Base-by-base conservation (phyloP, 92 coral and sea anemone genomes). In the Virgularia gustaviana region DNA sequence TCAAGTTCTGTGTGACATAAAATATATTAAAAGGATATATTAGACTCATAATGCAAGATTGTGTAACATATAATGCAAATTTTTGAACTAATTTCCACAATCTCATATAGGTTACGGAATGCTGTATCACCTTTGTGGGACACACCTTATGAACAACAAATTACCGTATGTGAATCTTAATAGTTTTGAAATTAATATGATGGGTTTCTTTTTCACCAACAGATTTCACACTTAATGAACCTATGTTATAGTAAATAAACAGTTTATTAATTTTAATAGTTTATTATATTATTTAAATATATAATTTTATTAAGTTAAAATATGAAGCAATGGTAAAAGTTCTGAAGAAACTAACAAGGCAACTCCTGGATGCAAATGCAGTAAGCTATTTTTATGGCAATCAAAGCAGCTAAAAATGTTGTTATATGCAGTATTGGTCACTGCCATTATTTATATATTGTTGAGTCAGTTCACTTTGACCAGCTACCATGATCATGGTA, bases 111-210 rank as follows among this genome's bases (percentile, higher is more conserved):
- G 75, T 81, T 91, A 36, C 87, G 87, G 44, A 84, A 89, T 58
- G 87, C 87, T 43, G 91, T 91, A 5, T 89, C 97, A 32, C 97
- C 97, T 15, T 33, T 91, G 71, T 91, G 97, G 97, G 68, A 74
- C 54, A 78, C 80, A 64, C 91, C 96, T 16, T 91, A 91, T 75
- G 72, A 76, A 23, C 65, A 75, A 28, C 97, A 91, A 36, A 79
- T 86, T 63, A 85, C 80, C 58, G 97, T 89, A 47, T 71, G 89
- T 23, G 24, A 2, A 12, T 20, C 8, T 67, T n/a, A 6, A 7
- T 31, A 19, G 19, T 18, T 22, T 29, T 27, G 9, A 38, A 68
- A 18, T 34, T 68, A 34, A 47, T 68, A 11, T 19, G 30, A 35
- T 43, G 0, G 4, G 52, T 24, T 45, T 9, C 11, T 36, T 9